phyloP scores from a whole-genome alignment of 2,113 vertebrate genomes.

The Calyptommatus sinebrachiatus region DNA sequence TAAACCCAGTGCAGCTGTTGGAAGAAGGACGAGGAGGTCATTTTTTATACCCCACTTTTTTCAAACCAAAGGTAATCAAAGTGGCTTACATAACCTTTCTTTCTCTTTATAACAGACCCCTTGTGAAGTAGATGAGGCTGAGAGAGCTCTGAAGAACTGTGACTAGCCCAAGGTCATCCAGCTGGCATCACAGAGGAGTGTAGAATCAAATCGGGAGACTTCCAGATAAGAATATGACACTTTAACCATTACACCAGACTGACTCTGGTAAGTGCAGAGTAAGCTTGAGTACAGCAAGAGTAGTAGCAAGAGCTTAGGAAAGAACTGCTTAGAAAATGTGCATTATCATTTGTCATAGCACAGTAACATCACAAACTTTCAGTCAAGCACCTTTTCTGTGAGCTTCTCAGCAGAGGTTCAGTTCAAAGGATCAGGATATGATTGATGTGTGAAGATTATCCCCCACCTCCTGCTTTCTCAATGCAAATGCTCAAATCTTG shows the following conservation, averaged over 20 bases:
- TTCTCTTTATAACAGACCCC: too few relatives aligned
- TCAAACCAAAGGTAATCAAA: too few relatives aligned
- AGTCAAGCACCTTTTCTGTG: constrained; percentile 27
- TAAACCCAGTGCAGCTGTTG: background rate
- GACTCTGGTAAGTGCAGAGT: too few relatives aligned
- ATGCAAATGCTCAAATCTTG: background rate
- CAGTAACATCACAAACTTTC: constrained; percentile 25
- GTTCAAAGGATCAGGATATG: constrained; percentile 7
- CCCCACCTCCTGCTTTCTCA: background rate
- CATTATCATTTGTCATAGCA: constrained; percentile 11
- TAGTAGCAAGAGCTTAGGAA: background rate
- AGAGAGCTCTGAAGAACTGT: too few relatives aligned
- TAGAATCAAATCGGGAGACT: too few relatives aligned
- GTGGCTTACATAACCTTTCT: too few relatives aligned
- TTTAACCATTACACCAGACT: too few relatives aligned
- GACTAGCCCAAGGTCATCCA: too few relatives aligned
- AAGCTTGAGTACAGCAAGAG: constrained; percentile 7
- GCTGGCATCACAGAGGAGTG: too few relatives aligned
- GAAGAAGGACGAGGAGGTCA: background rate
- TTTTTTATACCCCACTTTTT: too few relatives aligned
- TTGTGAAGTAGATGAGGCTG: too few relatives aligned
- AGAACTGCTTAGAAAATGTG: background rate
- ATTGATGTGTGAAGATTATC: constrained; percentile 22
- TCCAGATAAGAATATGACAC: too few relatives aligned
- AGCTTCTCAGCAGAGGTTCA: background rate